These are phyloP conservation scores for Crocallis elinguaria DNA, from an alignment of 2,888 invertebrate species.

Conservation along the genomic window DNA sequence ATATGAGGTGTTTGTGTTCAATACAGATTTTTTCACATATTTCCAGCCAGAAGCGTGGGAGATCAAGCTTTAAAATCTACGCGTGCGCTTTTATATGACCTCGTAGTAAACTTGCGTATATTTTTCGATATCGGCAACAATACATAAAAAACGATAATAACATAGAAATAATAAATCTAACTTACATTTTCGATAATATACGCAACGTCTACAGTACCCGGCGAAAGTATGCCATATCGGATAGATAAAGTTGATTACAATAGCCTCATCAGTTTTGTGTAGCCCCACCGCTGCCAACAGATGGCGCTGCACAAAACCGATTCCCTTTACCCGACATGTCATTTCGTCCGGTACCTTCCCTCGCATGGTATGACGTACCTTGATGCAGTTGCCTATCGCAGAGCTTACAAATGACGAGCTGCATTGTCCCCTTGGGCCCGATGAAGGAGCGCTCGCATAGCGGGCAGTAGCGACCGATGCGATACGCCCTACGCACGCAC, in stretches of 20 bases:
- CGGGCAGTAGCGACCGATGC: conserved; percentile 90
- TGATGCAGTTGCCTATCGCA: conserved; percentile 85
- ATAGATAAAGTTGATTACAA: background rate
- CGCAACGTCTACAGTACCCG: conserved; percentile 12
- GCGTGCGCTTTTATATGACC: conserved; percentile 48
- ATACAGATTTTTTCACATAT: conserved; percentile 15
- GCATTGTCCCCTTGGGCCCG: conserved; percentile 88
- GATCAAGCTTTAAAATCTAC: conserved; percentile 39
- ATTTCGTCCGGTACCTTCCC: conserved; percentile 32
- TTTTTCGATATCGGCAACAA: conserved; percentile 1
- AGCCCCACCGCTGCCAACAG: background rate
- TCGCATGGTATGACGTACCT: conserved; percentile 73
- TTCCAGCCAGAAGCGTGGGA: conserved; percentile 32
- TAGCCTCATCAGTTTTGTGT: background rate
- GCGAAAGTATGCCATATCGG: conserved; percentile 17
- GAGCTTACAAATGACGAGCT: conserved; percentile 85
- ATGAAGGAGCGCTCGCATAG: conserved; percentile 89
- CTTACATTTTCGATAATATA: conserved; percentile 11
- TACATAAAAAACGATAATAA: background rate
- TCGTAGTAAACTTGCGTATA: conserved; percentile 34
- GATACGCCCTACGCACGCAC: conserved; percentile 86
- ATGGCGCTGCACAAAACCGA: background rate
- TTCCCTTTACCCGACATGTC: conserved; percentile 17
- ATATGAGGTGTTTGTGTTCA: too few relatives aligned
- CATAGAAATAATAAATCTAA: background rate